Conservation (phyloP, 2,797 vertebrate species). For the Australoheros facetus region DNA sequence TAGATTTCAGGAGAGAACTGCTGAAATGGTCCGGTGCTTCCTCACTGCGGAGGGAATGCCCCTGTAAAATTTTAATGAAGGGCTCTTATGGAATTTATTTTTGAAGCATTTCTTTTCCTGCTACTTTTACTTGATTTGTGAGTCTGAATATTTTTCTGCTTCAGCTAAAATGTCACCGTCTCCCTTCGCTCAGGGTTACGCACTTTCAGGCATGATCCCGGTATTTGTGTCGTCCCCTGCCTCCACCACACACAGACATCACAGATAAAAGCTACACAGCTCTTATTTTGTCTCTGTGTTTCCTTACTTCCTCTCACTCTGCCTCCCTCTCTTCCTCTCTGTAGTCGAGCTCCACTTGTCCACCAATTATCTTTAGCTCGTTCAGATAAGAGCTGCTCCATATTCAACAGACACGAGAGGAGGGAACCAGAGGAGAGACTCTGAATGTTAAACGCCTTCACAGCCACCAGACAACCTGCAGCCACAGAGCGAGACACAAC, state of each 20-base stretch:
- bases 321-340: constrained; percentile 17
- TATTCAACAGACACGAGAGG: constrained; percentile 53
- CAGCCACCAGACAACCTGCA: constrained; percentile 33
- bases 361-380: constrained; percentile 65
- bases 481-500: constrained; percentile 11
- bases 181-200: neutral
- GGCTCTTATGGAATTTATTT: neutral
- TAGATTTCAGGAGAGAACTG: neutral
- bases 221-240: neutral
- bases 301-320: constrained; percentile 2
- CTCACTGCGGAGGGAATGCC: neutral
- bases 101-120: neutral
- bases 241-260: neutral
- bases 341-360: constrained; percentile 63
- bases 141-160: neutral
- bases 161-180: neutral
- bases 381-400: constrained; percentile 69
- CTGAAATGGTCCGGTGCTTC: neutral
- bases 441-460: constrained; percentile 57
- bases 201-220: constrained; percentile 5
- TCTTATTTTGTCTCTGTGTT: constrained; percentile 24
- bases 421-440: constrained; percentile 30
- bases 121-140: neutral
- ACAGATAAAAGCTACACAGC: constrained; percentile 12
- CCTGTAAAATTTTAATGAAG: neutral